Evolutionary conservation across 2,888 invertebrate genomes (phyloP), one percentile per base, ranked within the genome.

Genomic region (Campoplex nolae): DNA sequence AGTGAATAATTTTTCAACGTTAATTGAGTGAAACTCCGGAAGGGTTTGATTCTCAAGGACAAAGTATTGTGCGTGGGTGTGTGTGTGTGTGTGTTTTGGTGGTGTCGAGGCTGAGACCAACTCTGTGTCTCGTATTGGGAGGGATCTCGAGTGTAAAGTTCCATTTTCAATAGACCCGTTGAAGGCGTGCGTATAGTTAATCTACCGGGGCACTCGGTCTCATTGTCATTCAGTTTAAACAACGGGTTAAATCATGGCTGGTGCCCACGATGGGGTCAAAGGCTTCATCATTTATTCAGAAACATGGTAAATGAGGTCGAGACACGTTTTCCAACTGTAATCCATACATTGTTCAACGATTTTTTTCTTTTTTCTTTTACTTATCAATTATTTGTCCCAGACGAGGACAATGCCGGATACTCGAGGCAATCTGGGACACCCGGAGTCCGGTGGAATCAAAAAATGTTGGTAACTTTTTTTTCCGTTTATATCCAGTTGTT

Each of bases 191-290:
- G 51, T 84, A 86, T 83, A 79, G 87, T 73, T 82, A 84, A 85
- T 71, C 67, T 70, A 75, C 75, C 74, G n/a, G 45, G 73, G 32
- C 28, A 56, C 70, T 67, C 56, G 48, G 83, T 89, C 88, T 92
- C 91, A 93, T 94, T 94, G 93, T 94, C 93, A 93, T 92, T 88
- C 89, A 90, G 83, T 79, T 93, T 93, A 93, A 94, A 93, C 93
- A 93, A 93, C 91, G 90, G 77, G 68, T 77, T 88, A 76, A 85
- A 88, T 82, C 78, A 73, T 68, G 68, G 77, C 54, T 62, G 38
- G 54, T 58, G 71, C 54, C 84, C 38, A 54, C 67, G 76, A 67
- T 76, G 62, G 54, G 67, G 78, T 84, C 82, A 84, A 73, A 75
- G 51, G 42, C 77, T 84, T 70, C 83, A 84, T 85, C 18, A 85